Percentiles rank a stretch among this genome's conserved stretches.
Conservation (phyloP, 1,140 invertebrate genomes). For the Drosophila lacteicornis region DNA sequence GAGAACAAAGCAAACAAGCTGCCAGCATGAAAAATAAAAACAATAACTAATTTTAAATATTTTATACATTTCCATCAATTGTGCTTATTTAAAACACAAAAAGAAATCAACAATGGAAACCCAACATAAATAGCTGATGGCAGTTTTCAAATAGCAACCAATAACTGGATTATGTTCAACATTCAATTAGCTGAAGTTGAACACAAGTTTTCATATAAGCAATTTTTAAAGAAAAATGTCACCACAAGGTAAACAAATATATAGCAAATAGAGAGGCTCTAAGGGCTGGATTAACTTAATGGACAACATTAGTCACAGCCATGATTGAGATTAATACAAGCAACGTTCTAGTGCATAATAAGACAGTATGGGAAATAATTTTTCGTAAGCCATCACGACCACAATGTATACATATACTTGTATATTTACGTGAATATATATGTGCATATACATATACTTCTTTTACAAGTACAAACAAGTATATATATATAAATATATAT, state of each 20-base stretch:
- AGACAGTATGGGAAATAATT: conserved; percentile 65
- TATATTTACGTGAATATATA: conserved; percentile 45
- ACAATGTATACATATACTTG: conserved; percentile 34
- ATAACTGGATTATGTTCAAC: conserved; percentile 56
- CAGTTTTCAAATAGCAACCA: conserved; percentile 58
- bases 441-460: conserved; percentile 63
- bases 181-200: conserved; percentile 62
- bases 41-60: conserved; percentile 82
- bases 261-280: conserved; percentile 54
- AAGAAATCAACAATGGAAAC: conserved; percentile 21
- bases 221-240: conserved; percentile 66
- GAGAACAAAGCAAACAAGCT: conserved; percentile 71
- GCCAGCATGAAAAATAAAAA: conserved; percentile 78
- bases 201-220: conserved; percentile 65
- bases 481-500: conserved; percentile 64
- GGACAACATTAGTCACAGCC: conserved; percentile 37
- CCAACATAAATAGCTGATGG: conserved; percentile 41
- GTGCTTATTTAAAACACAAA: conserved; percentile 57
- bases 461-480: conserved; percentile 69
- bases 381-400: conserved; percentile 55
- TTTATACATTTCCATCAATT: conserved; percentile 72
- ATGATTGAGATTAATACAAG: conserved; percentile 45
- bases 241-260: conserved; percentile 62
- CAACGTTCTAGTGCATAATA: conserved; percentile 57
- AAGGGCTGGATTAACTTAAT: conserved; percentile 32